Evolutionary conservation across 2,888 invertebrate genomes (phyloP).

Genomic region (Lycophotia porphyrea): DNA sequence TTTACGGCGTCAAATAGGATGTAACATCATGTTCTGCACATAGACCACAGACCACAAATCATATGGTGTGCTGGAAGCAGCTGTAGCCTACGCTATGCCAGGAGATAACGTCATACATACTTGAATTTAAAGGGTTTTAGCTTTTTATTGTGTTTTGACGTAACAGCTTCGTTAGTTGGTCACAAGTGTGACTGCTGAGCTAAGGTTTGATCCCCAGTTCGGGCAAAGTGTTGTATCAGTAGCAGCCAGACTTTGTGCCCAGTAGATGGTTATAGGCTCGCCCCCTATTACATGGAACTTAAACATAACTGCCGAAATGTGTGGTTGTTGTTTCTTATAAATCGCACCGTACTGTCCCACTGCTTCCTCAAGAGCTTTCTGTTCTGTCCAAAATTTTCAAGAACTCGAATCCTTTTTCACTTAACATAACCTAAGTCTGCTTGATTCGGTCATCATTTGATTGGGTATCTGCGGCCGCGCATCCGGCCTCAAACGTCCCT

Average conservation of each 20-base stretch:
- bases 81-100: slow-evolving; percentile 33
- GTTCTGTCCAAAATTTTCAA: not conserved
- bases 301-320: no score
- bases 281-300: not conserved
- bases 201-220: no score
- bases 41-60: slow-evolving; percentile 48
- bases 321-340: not conserved
- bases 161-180: no score
- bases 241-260: not conserved
- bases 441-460: slow-evolving; percentile 54
- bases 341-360: not conserved
- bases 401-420: not conserved
- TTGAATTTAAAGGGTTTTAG: not conserved
- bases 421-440: slow-evolving; percentile 48
- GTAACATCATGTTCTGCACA: slow-evolving; percentile 43
- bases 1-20: slow-evolving; percentile 46
- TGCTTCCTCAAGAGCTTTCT: not conserved
- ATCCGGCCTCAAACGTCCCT: slow-evolving; percentile 66
- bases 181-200: no score
- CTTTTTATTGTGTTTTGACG: not conserved
- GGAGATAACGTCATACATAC: not conserved
- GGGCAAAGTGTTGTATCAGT: no score
- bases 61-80: slow-evolving; percentile 27
- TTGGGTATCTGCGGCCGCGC: slow-evolving; percentile 58
- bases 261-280: not conserved